Evolutionary conservation across 2,888 invertebrate species (phyloP).

Genomic region (Hydraecia micacea): DNA sequence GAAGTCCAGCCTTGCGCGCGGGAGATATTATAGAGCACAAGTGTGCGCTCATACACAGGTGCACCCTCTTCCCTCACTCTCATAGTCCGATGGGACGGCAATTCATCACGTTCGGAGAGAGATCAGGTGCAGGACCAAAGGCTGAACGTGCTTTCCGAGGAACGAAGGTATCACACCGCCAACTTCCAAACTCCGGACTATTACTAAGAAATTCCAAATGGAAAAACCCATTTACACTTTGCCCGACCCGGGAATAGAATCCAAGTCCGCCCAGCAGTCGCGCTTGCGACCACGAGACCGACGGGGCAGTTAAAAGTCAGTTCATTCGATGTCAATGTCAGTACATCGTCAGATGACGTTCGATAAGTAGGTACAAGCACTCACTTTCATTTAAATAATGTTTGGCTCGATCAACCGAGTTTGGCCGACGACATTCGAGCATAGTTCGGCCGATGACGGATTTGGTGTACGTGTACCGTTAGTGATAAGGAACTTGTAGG

Average conservation of each 20-base stretch:
- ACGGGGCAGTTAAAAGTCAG: too few relatives aligned
- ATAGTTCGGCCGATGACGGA: background rate
- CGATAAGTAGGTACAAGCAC: background rate
- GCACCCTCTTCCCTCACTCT: background rate
- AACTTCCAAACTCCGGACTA: too few relatives aligned
- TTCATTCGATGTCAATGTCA: too few relatives aligned
- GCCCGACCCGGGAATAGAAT: too few relatives aligned
- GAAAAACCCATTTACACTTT: too few relatives aligned
- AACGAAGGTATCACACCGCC: too few relatives aligned
- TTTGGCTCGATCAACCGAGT: background rate
- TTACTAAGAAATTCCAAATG: too few relatives aligned
- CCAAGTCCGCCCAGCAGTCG: too few relatives aligned
- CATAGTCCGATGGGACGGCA: background rate
- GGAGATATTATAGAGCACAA: background rate
- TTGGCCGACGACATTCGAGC: background rate
- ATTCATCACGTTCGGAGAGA: background rate
- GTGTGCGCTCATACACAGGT: background rate
- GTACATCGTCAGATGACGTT: too few relatives aligned
- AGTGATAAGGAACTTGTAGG: slow-evolving; percentile 46
- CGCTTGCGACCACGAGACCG: too few relatives aligned
- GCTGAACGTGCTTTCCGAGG: too few relatives aligned
- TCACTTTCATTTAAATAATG: background rate
- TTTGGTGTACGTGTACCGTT: background rate
- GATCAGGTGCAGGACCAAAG: background rate
- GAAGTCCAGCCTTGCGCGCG: background rate